Percentiles rank a stretch among this genome's conserved stretches.
These are phyloP conservation scores for Delia radicum DNA, from an alignment of 1,140 invertebrate species.

Conservation along the genomic window DNA sequence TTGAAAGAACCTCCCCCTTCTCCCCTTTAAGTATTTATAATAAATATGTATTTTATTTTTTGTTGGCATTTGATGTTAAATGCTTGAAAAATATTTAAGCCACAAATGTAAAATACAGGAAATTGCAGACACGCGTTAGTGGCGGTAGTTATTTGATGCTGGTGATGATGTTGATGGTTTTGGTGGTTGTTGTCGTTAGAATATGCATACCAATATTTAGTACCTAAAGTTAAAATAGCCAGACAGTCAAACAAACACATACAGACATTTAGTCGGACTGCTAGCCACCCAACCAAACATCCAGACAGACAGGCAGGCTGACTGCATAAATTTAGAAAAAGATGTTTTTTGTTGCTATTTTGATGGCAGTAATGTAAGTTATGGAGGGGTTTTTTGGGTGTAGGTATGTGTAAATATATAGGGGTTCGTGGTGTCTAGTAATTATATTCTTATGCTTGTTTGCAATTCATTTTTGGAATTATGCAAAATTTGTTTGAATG, in stretches of 20 bases:
- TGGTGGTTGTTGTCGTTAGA: neutral
- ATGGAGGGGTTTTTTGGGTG: too few species aligned
- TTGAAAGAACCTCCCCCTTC: too few species aligned
- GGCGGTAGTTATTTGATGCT: neutral
- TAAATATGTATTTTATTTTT: too few species aligned
- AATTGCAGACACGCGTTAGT: neutral
- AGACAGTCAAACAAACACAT: neutral
- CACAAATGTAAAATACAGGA: neutral
- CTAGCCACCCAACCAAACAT: neutral
- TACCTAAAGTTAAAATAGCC: neutral
- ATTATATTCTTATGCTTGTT: neutral
- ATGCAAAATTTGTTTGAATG: neutral
- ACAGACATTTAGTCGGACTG: neutral
- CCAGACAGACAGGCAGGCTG: neutral
- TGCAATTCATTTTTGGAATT: neutral
- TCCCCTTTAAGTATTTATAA: too few species aligned
- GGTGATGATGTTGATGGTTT: neutral
- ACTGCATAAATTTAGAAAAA: neutral
- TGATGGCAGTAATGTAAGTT: neutral
- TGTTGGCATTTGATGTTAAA: neutral
- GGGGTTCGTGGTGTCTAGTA: neutral
- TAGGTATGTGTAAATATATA: neutral
- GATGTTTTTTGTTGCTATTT: neutral
- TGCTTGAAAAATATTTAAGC: neutral
- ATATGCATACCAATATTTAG: neutral